Evolutionary conservation across 2,888 invertebrate genomes (phyloP), one percentile per base, ranked within the genome.

Genomic region (Rhamphomyia laevipes): DNA sequence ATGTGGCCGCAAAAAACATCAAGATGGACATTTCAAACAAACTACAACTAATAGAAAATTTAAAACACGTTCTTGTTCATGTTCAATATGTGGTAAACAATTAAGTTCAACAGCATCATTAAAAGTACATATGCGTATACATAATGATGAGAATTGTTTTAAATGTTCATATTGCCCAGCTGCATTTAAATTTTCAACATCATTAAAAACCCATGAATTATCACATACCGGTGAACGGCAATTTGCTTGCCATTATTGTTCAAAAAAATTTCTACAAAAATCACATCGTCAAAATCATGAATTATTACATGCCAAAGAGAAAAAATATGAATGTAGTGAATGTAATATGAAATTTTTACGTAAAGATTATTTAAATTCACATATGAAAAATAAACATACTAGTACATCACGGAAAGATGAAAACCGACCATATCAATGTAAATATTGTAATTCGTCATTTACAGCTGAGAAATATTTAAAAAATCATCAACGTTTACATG

Each of bases 391-490:
- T 40, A 42, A 42, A 27, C 42, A 42, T 42, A 21, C 15, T n/a
- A 10, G 6, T 23, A 42, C 27, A 10, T 18, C 12, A 13, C 18
- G 12, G 12, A 11, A 13, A 11, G 40, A 40, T 13, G 21, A 42
- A 15, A 42, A n/a, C 15, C 21, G 42, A 42, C 42, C 42, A 27
- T 42, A 15, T 42, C 27, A 21, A 42, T 42, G 42, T 42, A 15
- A 42, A 42, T 23, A n/a, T 42, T 42, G 42, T 42, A 21, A 27
- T 7, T 23, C 23, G n/a, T 7, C 42, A 15, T 42, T 42, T 42
- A 42, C 42, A 15, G 27, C 23, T 10, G 42, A 42, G 27, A 42
- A 42, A 27, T 42, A 42, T 42, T 42, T 42, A 42, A 42, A 42
- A 42, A 42, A 23, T 27, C 42, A 42, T 42, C 23, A 42, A 42